These are phyloP conservation scores for Istiophorus platypterus DNA, from an alignment of 2,113 vertebrate genomes.

Conservation along the genomic window DNA sequence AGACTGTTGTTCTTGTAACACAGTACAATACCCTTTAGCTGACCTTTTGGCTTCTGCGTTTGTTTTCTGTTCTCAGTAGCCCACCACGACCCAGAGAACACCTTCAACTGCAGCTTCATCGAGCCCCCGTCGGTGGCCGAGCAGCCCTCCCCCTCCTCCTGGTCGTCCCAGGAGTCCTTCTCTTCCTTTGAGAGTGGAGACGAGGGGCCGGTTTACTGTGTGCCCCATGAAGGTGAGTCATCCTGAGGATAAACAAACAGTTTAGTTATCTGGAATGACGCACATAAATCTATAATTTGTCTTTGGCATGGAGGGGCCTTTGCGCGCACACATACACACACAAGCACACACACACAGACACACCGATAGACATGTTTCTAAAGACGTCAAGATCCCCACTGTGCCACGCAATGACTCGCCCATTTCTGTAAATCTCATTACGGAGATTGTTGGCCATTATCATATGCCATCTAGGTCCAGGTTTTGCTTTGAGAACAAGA, in stretches of 20 bases:
- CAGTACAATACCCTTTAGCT: slow-evolving; percentile 63
- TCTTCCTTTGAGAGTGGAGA: slow-evolving; percentile 97
- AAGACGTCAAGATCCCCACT: slow-evolving; percentile 16
- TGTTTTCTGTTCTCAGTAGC: slow-evolving; percentile 88
- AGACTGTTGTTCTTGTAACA: slow-evolving; percentile 78
- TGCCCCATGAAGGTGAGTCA: slow-evolving; percentile 94
- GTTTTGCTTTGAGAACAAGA: slow-evolving; percentile 39
- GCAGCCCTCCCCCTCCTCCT: slow-evolving; percentile 94
- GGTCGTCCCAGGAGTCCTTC: slow-evolving; percentile 97
- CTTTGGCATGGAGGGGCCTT: slow-evolving; percentile 9
- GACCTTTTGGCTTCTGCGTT: slow-evolving; percentile 70
- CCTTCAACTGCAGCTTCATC: slow-evolving; percentile 97
- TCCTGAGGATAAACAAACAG: slow-evolving; percentile 48
- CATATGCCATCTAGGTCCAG: slow-evolving; percentile 60
- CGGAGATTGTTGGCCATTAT: slow-evolving; percentile 61
- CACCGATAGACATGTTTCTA: not conserved
- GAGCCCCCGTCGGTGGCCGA: slow-evolving; percentile 93
- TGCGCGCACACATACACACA: not conserved
- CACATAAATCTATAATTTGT: slow-evolving; percentile 45
- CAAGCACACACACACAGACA: not conserved
- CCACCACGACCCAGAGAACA: slow-evolving; percentile 95
- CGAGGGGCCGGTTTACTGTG: slow-evolving; percentile 94
- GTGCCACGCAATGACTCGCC: slow-evolving; percentile 41
- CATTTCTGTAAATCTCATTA: slow-evolving; percentile 65
- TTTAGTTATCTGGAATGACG: slow-evolving; percentile 53